Evolutionary conservation across 2,888 invertebrate species (phyloP), one percentile per base, ranked within the genome.

Genomic region (Micoletzkya japonica): DNA sequence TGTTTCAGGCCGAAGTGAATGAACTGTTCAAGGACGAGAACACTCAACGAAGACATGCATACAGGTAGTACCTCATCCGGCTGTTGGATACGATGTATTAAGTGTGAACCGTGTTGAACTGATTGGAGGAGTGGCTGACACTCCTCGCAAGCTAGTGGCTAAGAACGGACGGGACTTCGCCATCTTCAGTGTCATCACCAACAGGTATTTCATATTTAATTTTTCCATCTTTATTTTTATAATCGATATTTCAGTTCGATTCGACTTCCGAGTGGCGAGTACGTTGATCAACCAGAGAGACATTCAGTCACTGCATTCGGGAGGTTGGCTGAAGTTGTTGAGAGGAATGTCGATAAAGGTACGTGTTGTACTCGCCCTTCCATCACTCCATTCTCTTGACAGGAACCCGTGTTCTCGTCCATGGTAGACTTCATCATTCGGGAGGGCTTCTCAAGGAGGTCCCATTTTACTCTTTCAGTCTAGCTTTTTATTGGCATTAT

Each of bases 51-150:
- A 37, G 61, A 32, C 44, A 66, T 10, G 64, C 54, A 2, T 66
- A 36, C 64, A 66, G 64, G 64, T 66, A 26, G n/a, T 24, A 17
- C 39, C 6, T 10, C 36, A 24, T 58, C 30, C 24, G 20, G 7
- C 10, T 57, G 1, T 57, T 57, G 0, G 28, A 10, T 10, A 4
- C 37, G 7, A 37, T 36, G 20, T 36, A n/a, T n/a, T 10, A 32
- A 82, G 81, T 58, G 54, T 78, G 54, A 82, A 82, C 73, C 76
- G 76, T 20, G 78, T 82, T 2, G 81, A 82, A 49, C 73, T 82
- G 7, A 70, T 82, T 49, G 82, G 82, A 24, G 81, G 81, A 20
- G 81, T 81, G 24, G 80, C 79, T 30, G 57, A 74, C 17, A 74
- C 74, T 39, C 82, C 82, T 20, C 34, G 75, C 17, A 71, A 70